Evolutionary conservation across 2,888 invertebrate species (phyloP), one percentile per base, ranked within the genome.

Genomic region (Agrochola macilenta): DNA sequence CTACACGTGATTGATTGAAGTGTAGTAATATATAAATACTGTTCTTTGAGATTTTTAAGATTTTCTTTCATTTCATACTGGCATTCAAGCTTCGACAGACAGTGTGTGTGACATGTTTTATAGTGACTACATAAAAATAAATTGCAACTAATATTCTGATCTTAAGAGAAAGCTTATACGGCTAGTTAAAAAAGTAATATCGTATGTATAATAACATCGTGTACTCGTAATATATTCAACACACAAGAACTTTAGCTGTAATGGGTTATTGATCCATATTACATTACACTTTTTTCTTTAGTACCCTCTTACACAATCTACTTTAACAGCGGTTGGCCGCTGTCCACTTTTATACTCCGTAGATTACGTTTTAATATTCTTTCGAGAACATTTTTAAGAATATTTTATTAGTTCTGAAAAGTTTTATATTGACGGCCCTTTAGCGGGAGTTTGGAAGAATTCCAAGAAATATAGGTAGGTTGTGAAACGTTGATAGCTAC

Each of bases 231-330:
- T 70, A 46, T 87, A 80, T 84, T 80, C 76, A 69, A 74, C 68
- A 70, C 71, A 71, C 60, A 72, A 69, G 49, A 73, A 77, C 20
- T 87, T 81, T 72, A 30, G 63, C 49, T 61, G 20, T 85, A 85
- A 85, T 88, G 82, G 68, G 76, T 76, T 85, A 85, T 85, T 87
- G 88, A 87, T 87, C 78, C 75, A 58, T 85, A 73, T 87, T 72
- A 84, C 60, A 74, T 70, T 68, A 72, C 69, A 82, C 57, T 76
- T 74, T 87, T 85, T 87, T 82, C 54, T 64, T 76, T 46, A 46
- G 58, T 17, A 20, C 68, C 61, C 46, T 63, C 30, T 61, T 63
- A 57, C 35, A 58, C 65, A 74, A 71, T 82, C 23, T 70, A 66
- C 72, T 76, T 78, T 72, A 58, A 54, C 63, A 69, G 49, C 69